Base-by-base conservation (phyloP, 2,888 invertebrate species). In the Rhimphoctona megacephalus region DNA sequence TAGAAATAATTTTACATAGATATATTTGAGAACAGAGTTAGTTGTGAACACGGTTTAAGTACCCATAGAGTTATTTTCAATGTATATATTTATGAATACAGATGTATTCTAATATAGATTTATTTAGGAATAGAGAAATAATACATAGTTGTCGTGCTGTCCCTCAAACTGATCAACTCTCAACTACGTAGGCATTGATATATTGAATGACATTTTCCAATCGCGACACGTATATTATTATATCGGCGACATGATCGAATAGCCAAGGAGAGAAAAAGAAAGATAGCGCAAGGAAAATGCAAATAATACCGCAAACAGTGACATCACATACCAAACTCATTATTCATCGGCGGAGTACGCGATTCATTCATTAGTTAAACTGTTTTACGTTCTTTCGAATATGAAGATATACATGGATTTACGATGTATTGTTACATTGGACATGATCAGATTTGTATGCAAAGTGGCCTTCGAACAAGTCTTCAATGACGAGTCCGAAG, bases 361-460 rank as follows among this genome's bases (percentile, higher is more conserved):
- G 78, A 72, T 85, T 85, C 85, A 85, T 85, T 82, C 78, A 85
- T 82, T 74, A 82, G 74, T 85, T 74, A 82, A 79, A 70, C 69
- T 69, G 39, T 30, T 43, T 61, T 43, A n/a, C 64, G 46, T 30
- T 14, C 25, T 43, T 36, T 17, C 19, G 6, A 39, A 57, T 36
- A 61, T 36, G 14, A n/a, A 61, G 33, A 25, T 39, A 46, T 33
- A 49, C n/a, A 46, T 66, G 30, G 9, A 52, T 54, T 30, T 43
- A 61, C 33, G 36, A 61, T 33, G 4, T 36, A 33, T 36, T 22
- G 49, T 49, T n/a, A 11, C 11, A 49, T 33, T 8, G 54, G n/a
- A 52, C 11, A 54, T 30, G 11, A 73, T 30, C 36, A 36, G 54
- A 17, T 52, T 17, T 33, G 19, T 77, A 77, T 66, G 81, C 66